These are phyloP conservation scores for Trissolcus japonicus DNA, from an alignment of 2,888 invertebrate genomes.

Conservation along the genomic window DNA sequence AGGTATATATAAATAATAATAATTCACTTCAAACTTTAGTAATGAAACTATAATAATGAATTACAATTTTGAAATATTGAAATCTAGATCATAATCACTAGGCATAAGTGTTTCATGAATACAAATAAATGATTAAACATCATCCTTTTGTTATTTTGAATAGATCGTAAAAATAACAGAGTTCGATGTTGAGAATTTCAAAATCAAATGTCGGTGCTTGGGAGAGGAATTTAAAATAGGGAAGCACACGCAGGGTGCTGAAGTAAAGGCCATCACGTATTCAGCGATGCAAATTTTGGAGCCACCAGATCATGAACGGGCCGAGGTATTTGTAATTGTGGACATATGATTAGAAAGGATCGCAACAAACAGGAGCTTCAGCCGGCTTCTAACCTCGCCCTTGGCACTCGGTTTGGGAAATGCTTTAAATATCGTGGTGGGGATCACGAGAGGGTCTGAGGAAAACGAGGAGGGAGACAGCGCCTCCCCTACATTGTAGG, in stretches of 20 bases:
- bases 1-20: slow-evolving; percentile 73
- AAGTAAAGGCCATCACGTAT: slow-evolving; percentile 99
- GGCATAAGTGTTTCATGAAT: slow-evolving; percentile 26
- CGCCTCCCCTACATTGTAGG: slow-evolving; percentile 64
- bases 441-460: slow-evolving; percentile 59
- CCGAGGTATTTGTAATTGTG: slow-evolving; percentile 97
- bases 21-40: too few species aligned
- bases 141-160: slow-evolving; percentile 73
- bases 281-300: slow-evolving; percentile 97
- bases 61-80: too few species aligned
- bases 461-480: slow-evolving; percentile 53
- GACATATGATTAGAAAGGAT: slow-evolving; percentile 84
- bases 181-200: slow-evolving; percentile 89
- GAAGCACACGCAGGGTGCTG: slow-evolving; percentile 97
- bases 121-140: slow-evolving; percentile 27
- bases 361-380: slow-evolving; percentile 50
- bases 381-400: slow-evolving; percentile 58
- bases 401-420: slow-evolving; percentile 56
- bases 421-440: slow-evolving; percentile 56
- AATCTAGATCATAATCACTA: slow-evolving; percentile 1
- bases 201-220: slow-evolving; percentile 84
- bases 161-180: slow-evolving; percentile 91
- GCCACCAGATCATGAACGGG: slow-evolving; percentile 82
- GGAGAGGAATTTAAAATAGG: slow-evolving; percentile 96
- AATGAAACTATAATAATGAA: too few species aligned